Conservation (phyloP, 2,113 vertebrate genomes). For the Bettongia penicillata region DNA sequence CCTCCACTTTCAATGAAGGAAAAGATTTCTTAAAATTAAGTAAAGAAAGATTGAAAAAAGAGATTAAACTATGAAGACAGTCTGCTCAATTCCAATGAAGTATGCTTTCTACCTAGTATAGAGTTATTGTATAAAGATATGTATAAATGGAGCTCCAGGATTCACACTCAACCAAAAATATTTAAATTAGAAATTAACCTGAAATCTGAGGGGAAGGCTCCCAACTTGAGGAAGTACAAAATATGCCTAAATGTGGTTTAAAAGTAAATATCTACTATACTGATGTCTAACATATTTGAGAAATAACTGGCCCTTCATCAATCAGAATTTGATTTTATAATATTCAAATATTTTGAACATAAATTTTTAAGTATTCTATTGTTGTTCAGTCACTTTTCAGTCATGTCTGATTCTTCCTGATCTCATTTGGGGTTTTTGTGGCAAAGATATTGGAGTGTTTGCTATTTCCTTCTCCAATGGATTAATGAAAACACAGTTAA, state of each 20-base stretch:
- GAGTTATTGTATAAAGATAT: not conserved
- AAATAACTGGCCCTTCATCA: not conserved
- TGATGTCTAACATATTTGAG: not conserved
- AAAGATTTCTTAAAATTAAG: constrained; percentile 21
- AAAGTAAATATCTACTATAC: not conserved
- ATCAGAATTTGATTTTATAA: not conserved
- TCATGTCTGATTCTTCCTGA: not conserved
- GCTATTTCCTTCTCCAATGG: not conserved
- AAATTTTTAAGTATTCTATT: not conserved
- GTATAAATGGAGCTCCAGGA: not conserved
- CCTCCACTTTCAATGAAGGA: constrained; percentile 8
- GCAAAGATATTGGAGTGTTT: not conserved
- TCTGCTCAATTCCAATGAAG: not conserved
- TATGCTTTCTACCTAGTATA: not conserved
- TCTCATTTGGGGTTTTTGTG: not conserved
- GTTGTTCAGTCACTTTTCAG: not conserved
- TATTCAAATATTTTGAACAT: not conserved
- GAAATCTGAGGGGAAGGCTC: not conserved
- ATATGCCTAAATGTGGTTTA: not conserved
- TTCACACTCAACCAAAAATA: not conserved
- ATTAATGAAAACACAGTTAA: not conserved
- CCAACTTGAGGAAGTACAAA: not conserved
- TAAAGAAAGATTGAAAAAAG: not conserved
- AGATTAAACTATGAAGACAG: not conserved
- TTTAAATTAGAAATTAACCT: not conserved